phyloP scores from a whole-genome alignment of 1,140 invertebrate genomes.

The Aphelinus certus region DNA sequence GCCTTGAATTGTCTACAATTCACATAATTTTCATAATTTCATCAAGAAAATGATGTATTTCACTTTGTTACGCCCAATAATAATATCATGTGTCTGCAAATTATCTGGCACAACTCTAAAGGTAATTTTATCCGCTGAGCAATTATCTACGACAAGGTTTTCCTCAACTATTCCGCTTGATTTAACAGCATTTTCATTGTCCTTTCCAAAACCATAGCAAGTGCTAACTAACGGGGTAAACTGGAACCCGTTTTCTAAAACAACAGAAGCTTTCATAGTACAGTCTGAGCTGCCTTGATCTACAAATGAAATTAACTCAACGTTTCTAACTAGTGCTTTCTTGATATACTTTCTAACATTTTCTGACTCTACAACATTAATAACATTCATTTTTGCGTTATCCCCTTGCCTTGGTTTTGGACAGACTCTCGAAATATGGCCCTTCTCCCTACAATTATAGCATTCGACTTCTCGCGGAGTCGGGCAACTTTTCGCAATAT shows the following conservation, averaged over 20 bases:
- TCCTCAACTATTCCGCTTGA: conserved; percentile 25
- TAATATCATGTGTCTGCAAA: conserved; percentile 2
- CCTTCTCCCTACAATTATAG: no score
- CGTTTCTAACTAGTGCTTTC: conserved; percentile 37
- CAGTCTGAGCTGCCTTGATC: no score
- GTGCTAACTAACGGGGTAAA: conserved; percentile 15
- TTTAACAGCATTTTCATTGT: conserved; percentile 14
- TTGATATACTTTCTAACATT: no score
- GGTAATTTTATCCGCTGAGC: conserved; percentile 1
- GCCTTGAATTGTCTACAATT: no score
- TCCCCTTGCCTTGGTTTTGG: no score
- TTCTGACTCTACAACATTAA: no score
- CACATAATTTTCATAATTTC: no score
- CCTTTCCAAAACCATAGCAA: conserved; percentile 31
- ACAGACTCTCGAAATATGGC: no score
- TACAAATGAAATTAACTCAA: conserved; percentile 35
- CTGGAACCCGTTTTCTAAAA: conserved; percentile 18
- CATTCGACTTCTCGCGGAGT: no score
- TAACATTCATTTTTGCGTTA: no score
- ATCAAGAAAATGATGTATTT: no score
- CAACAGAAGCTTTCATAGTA: conserved; percentile 32
- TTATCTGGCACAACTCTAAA: conserved; percentile 32
- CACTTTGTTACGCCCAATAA: neutral
- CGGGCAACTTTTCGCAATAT: no score
- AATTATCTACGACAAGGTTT: conserved; percentile 19